Conservation (phyloP, 1,140 invertebrate species). For the Diorhabda elongata region DNA sequence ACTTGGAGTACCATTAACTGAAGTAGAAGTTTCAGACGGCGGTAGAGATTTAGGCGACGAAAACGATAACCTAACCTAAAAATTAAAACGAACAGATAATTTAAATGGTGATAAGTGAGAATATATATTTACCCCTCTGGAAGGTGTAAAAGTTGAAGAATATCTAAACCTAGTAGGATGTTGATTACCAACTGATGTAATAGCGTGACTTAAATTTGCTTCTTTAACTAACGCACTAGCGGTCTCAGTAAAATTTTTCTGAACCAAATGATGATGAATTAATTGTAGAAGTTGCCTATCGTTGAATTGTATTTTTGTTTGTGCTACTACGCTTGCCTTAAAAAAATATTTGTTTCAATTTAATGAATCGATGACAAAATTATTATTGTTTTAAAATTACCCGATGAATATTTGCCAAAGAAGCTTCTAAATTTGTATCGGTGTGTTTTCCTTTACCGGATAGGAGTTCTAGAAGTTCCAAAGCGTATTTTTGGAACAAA, state of each 20-base stretch:
- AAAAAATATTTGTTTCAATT: slow-evolving; percentile 16
- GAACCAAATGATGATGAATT: slow-evolving; percentile 82
- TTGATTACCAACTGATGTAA: slow-evolving; percentile 46
- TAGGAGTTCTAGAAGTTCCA: slow-evolving; percentile 85
- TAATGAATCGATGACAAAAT: slow-evolving; percentile 11
- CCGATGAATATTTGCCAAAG: slow-evolving; percentile 77
- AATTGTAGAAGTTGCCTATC: slow-evolving; percentile 88
- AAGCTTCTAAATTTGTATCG: slow-evolving; percentile 73
- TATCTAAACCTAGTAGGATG: slow-evolving; percentile 57
- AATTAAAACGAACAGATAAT: neutral
- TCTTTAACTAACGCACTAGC: slow-evolving; percentile 73
- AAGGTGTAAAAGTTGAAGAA: slow-evolving; percentile 47
- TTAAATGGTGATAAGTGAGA: too few species aligned
- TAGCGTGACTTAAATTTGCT: slow-evolving; percentile 56
- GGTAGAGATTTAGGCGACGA: slow-evolving; percentile 21
- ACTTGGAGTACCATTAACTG: slow-evolving; percentile 17
- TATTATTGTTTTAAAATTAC: slow-evolving; percentile 43
- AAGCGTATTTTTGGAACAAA: slow-evolving; percentile 91
- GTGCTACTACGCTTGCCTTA: slow-evolving; percentile 89
- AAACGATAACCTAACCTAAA: slow-evolving; percentile 29
- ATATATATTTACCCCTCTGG: slow-evolving; percentile 36
- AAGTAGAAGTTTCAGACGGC: neutral
- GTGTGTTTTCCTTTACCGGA: slow-evolving; percentile 85
- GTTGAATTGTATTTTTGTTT: slow-evolving; percentile 91
- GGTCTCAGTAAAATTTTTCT: slow-evolving; percentile 69